Evolutionary conservation across 53 echinoderm and acorn worm species (phyloP).

Genomic region (Mesocentrotus franciscanus): DNA sequence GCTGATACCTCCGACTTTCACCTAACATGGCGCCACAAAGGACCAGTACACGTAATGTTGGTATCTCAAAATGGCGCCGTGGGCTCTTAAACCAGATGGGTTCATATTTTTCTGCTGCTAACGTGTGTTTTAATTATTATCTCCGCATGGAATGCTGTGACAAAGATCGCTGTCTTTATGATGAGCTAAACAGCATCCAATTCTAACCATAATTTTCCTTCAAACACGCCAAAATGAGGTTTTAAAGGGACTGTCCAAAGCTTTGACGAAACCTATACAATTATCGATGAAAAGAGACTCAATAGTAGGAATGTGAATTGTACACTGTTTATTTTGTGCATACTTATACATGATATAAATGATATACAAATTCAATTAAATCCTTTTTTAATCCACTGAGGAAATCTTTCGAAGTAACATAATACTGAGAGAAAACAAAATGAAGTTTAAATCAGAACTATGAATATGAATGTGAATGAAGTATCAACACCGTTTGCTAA

Average conservation of each 20-base stretch:
- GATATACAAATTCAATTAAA: not conserved
- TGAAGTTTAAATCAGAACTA: not conserved
- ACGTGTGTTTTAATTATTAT: conserved; percentile 25
- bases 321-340: not conserved
- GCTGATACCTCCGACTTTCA: not conserved
- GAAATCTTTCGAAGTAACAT: not conserved
- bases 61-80: not conserved
- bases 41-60: not conserved
- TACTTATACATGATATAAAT: not conserved
- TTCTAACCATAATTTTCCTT: not conserved
- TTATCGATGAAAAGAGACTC: not conserved
- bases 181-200: not conserved
- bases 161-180: not conserved
- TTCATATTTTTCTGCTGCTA: not conserved
- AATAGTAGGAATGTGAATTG: not conserved
- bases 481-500: not conserved
- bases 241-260: not conserved
- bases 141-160: not conserved
- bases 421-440: not conserved
- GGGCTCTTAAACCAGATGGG: not conserved
- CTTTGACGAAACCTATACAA: not conserved
- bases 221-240: not conserved
- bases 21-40: not conserved
- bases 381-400: not conserved
- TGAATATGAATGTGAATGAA: not conserved